Base-by-base conservation (phyloP, 2,888 invertebrate genomes). In the Apamea sordens region DNA sequence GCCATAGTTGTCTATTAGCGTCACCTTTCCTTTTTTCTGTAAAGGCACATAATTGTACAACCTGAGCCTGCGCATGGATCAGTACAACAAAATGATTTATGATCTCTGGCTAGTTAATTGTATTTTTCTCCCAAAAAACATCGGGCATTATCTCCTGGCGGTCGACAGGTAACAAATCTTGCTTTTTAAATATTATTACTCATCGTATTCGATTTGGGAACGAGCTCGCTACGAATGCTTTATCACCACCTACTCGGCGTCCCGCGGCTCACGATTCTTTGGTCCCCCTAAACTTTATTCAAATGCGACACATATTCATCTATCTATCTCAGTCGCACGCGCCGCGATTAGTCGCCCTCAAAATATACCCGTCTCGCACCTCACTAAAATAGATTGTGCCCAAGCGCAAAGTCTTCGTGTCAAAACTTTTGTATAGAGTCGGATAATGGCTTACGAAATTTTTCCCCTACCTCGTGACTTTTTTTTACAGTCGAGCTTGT, bases 221-320 rank as follows among this genome's bases (percentile, higher is more conserved):
- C 95, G 94, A 93, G 94, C 95, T 93, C 93, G 94, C 96, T 95
- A 95, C 96, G 95, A 95, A 97, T 96, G 96, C 96, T 97, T 96
- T 96, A 97, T 96, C 96, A 96, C 97, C 97, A 97, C 97, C 97
- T 96, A 97, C 96, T 97, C 96, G 96, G 95, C 95, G 92, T 96
- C 96, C 96, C 96, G 96, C 94, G 93, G 96, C 91, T 96, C 95
- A 94, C 94, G 93, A 94, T 93, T 95, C 93, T 95, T 93, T 94
- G 94, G 95, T 95, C 95, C 96, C 96, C 97, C 95, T 95, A 96
- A 96, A 96, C 95, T 96, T 96, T 96, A 96, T 96, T 96, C 95
- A 95, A 95, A 96, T 95, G 95, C 95, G 95, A 95, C 95, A 95
- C 94, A 95, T 95, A 95, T 94, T 94, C 91, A 90, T 95, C 93